Evolutionary conservation across 2,797 vertebrate species (phyloP).

Genomic region (Sparus aurata): DNA sequence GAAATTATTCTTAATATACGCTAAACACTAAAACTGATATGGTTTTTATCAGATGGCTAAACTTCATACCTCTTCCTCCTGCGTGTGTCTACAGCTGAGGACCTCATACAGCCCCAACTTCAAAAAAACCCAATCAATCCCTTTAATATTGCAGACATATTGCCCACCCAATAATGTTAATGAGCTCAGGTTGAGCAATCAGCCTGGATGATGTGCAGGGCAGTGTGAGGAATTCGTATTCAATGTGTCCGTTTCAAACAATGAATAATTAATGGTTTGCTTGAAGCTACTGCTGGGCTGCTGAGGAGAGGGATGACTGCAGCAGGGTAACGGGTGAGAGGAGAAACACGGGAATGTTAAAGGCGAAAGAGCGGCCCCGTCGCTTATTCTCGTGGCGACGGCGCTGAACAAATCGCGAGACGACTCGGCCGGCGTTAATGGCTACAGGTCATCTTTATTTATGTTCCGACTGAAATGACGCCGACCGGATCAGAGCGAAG

Average conservation of each 20-base stretch:
- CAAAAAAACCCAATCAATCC: not conserved
- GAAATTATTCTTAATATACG: no score
- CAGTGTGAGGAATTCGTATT: conserved; percentile 85
- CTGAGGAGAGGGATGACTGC: conserved; percentile 59
- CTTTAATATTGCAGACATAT: conserved; percentile 76
- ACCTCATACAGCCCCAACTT: no score
- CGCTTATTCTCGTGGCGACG: conserved; percentile 31
- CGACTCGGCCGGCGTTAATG: conserved; percentile 31
- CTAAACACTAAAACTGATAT: no score
- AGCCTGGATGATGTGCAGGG: conserved; percentile 78
- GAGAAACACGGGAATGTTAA: conserved; percentile 64
- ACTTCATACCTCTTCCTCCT: no score
- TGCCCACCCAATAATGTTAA: conserved; percentile 73
- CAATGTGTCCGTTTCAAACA: conserved; percentile 78
- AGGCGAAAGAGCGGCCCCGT: conserved; percentile 38
- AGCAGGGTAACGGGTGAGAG: conserved; percentile 57
- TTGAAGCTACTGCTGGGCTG: conserved; percentile 73
- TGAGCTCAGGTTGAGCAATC: conserved; percentile 81
- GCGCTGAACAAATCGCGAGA: conserved; percentile 40
- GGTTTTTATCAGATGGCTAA: no score
- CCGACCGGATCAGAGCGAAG: conserved; percentile 14
- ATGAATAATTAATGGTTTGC: conserved; percentile 87
- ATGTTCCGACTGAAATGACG: conserved; percentile 25
- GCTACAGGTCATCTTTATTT: conserved; percentile 35
- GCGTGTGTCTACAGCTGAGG: no score